These are phyloP conservation scores for Telenomus remus DNA, from an alignment of 1,140 invertebrate genomes.

Conservation along the genomic window DNA sequence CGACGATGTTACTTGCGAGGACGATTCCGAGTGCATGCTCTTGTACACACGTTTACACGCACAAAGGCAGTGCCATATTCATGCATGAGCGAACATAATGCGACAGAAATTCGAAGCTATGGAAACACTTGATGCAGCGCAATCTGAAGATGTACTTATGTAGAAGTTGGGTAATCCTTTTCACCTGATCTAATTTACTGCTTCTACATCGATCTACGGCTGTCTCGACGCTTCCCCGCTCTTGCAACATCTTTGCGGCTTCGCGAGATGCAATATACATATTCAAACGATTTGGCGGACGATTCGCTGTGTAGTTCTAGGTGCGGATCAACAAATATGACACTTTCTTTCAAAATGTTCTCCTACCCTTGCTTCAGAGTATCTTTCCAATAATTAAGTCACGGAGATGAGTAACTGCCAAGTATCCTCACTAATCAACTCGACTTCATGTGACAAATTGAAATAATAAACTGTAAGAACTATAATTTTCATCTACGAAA, in stretches of 20 bases:
- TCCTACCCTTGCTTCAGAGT: too few species aligned
- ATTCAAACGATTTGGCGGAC: constrained; percentile 45
- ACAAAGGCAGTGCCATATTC: constrained; percentile 7
- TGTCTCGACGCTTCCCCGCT: constrained; percentile 57
- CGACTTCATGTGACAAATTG: too few species aligned
- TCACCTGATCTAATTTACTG: constrained; percentile 73
- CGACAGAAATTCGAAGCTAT: constrained; percentile 43
- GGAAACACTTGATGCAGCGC: constrained; percentile 50
- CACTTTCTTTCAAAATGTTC: too few species aligned
- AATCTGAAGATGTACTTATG: constrained; percentile 61
- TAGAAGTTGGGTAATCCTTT: constrained; percentile 67
- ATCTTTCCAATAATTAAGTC: too few species aligned
- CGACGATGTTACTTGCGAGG: background rate
- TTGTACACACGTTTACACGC: background rate
- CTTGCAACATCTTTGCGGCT: constrained; percentile 61
- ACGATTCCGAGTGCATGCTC: background rate
- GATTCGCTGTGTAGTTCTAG: constrained; percentile 53
- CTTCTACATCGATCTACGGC: constrained; percentile 70
- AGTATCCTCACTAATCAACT: too few species aligned
- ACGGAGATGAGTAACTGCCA: too few species aligned
- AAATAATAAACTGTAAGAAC: too few species aligned
- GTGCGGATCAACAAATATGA: too few species aligned
- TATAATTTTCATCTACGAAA: too few species aligned
- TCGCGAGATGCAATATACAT: constrained; percentile 61
- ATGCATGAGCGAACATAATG: constrained; percentile 48